A percentile compares a stretch with the other conserved stretches of the same genome.
These are phyloP conservation scores for Scolanthus callimorphus DNA, from an alignment of 92 coral and sea anemone species.

Conservation along the genomic window DNA sequence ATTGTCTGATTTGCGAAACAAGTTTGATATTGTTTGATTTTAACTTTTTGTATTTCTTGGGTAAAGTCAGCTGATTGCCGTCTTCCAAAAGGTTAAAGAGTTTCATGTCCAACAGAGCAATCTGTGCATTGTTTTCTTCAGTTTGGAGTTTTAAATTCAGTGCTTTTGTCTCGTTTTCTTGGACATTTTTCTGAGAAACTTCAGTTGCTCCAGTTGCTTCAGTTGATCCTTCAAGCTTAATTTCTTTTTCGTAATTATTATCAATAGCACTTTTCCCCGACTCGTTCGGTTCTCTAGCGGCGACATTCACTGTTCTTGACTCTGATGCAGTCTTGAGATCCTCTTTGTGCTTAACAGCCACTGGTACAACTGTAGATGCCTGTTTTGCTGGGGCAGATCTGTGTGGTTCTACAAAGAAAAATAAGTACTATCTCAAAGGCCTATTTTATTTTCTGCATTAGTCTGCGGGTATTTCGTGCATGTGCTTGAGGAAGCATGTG, in stretches of 20 bases:
- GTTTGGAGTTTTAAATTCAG: background rate
- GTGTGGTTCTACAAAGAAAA: no score
- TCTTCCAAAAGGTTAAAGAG: slow-evolving; percentile 39
- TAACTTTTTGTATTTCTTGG: slow-evolving; percentile 62
- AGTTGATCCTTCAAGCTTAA: no score
- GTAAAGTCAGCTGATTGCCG: slow-evolving; percentile 44
- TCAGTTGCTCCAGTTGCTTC: background rate
- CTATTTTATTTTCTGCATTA: no score
- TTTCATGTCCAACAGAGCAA: background rate
- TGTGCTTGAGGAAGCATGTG: no score
- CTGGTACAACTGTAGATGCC: no score
- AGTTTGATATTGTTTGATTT: slow-evolving; percentile 54
- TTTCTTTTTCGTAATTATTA: background rate
- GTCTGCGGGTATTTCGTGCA: no score
- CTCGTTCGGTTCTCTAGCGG: no score
- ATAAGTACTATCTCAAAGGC: no score
- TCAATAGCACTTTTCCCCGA: background rate
- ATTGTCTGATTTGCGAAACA: slow-evolving; percentile 3
- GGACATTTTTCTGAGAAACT: background rate
- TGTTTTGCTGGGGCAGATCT: no score
- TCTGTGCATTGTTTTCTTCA: background rate
- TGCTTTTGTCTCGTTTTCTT: background rate
- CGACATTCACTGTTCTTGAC: background rate
- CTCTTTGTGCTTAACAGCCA: background rate
- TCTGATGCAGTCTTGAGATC: no score